Conservation (phyloP, 2,888 invertebrate species). For the Clistopyga incitator region DNA sequence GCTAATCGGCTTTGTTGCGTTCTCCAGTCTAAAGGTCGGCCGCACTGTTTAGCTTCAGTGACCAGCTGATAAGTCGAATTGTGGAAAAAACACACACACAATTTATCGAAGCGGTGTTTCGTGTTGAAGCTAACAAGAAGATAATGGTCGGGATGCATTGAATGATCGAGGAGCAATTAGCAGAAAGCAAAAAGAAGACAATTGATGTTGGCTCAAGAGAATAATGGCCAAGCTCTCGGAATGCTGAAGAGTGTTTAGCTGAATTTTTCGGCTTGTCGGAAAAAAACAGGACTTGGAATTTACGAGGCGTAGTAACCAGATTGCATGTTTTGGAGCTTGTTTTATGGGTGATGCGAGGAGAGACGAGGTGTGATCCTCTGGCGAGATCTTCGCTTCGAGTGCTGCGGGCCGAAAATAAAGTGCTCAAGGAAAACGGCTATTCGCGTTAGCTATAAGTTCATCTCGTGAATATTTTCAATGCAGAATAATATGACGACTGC, state of each 20-base stretch:
- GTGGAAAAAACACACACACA: constrained; percentile 90
- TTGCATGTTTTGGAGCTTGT: neutral
- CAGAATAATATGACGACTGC: neutral
- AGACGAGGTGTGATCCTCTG: neutral
- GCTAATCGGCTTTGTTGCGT: constrained; percentile 95
- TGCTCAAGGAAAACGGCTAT: constrained; percentile 30
- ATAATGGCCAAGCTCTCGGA: neutral
- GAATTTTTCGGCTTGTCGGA: too few species aligned
- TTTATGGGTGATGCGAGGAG: neutral
- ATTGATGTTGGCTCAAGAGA: neutral
- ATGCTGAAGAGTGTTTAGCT: constrained; percentile 7
- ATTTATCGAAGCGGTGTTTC: constrained; percentile 88
- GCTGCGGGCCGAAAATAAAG: constrained; percentile 3
- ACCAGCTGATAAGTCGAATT: constrained; percentile 89
- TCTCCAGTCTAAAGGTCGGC: constrained; percentile 90
- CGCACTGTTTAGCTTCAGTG: constrained; percentile 91
- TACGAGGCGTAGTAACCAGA: neutral
- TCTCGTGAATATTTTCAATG: constrained; percentile 1
- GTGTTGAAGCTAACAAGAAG: too few species aligned
- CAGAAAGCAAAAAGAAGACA: neutral
- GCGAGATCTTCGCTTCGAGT: neutral
- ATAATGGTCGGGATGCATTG: too few species aligned
- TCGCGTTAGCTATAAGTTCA: neutral
- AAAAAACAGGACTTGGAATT: neutral
- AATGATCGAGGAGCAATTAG: too few species aligned